Percentiles rank a stretch among this genome's conserved stretches.
phyloP scores from a whole-genome alignment of 1,140 invertebrate genomes.

The Colletes gigas region DNA sequence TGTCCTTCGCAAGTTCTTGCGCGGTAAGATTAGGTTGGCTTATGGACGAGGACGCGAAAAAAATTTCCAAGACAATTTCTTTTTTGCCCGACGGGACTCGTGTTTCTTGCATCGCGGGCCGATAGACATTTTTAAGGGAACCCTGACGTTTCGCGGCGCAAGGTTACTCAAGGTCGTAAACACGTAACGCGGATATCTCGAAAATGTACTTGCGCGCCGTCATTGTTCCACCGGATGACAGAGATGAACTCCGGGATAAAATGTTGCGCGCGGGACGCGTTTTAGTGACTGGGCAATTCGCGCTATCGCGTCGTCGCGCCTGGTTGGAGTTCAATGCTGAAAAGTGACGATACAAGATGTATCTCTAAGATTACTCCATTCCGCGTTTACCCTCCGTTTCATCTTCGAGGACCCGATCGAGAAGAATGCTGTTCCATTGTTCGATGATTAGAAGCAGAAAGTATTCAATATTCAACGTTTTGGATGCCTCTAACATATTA shows the following conservation, averaged over 20 bases:
- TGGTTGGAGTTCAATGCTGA: neutral
- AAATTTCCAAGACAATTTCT: too few species aligned
- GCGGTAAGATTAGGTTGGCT: too few species aligned
- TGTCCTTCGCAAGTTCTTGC: too few species aligned
- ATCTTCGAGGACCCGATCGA: neutral
- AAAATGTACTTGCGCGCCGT: neutral
- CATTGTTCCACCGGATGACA: neutral
- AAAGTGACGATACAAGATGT: slow-evolving; percentile 5
- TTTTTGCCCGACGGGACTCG: too few species aligned
- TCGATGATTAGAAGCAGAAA: too few species aligned
- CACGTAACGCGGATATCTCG: neutral
- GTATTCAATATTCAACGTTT: too few species aligned
- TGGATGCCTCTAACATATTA: too few species aligned
- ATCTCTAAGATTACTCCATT: neutral
- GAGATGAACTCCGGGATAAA: neutral
- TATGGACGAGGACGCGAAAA: too few species aligned
- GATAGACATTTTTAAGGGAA: too few species aligned
- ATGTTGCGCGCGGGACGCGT: neutral
- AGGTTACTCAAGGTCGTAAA: neutral
- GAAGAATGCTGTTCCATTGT: neutral
- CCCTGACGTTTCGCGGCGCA: neutral
- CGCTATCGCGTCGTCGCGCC: neutral
- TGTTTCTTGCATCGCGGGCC: too few species aligned
- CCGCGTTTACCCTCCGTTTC: neutral
- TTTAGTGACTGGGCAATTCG: neutral